A percentile compares a stretch with the other conserved stretches of the same genome.
These are phyloP conservation scores for Pristionchus fissidentatus DNA, from an alignment of 2,888 invertebrate genomes.

Conservation along the genomic window DNA sequence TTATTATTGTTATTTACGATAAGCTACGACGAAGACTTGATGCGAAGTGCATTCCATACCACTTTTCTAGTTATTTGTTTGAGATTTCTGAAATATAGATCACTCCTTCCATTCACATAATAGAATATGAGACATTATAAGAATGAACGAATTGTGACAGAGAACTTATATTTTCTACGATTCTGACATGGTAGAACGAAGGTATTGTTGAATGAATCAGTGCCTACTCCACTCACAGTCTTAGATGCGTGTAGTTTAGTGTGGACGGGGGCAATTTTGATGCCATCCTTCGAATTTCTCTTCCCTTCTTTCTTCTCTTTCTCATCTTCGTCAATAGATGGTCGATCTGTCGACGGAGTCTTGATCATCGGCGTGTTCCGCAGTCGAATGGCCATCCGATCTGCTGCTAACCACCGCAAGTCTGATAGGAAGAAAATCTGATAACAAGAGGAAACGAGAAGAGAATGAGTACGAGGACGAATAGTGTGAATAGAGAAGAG, in stretches of 20 bases:
- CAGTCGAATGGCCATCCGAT: conserved; percentile 29
- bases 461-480: not conserved
- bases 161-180: too few species aligned
- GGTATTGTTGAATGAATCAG: not conserved
- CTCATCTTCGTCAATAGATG: conserved; percentile 14
- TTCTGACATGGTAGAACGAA: too few species aligned
- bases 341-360: conserved; percentile 41
- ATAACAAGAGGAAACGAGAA: not conserved
- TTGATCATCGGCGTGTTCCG: conserved; percentile 30
- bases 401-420: not conserved
- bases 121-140: too few species aligned
- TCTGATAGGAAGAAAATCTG: not conserved
- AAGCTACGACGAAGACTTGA: too few species aligned
- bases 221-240: conserved; percentile 5
- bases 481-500: not conserved
- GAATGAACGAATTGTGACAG: too few species aligned
- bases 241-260: conserved; percentile 28
- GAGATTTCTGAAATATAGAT: too few species aligned
- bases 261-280: not conserved
- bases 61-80: too few species aligned
- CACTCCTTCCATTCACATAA: too few species aligned
- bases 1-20: too few species aligned
- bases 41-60: too few species aligned
- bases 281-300: conserved; percentile 13
- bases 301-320: not conserved